These are phyloP conservation scores for Sarcoramphus papa DNA, from an alignment of 2,797 vertebrate species.

Conservation along the genomic window DNA sequence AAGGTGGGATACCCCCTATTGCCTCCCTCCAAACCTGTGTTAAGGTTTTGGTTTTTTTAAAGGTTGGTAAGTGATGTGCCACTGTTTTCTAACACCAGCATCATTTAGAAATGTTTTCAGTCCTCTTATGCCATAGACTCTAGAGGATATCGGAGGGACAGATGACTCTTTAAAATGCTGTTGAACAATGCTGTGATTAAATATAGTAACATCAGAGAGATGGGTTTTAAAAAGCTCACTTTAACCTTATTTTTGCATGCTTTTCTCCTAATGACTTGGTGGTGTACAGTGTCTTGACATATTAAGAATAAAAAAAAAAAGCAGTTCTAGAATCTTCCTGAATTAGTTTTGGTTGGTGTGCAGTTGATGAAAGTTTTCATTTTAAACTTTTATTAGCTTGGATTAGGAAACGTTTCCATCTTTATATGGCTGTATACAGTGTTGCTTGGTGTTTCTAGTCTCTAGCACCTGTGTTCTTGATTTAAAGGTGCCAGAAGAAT, in stretches of 20 bases:
- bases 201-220: neutral
- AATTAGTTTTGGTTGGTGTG: too few relatives aligned
- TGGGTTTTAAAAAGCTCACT: constrained; percentile 43
- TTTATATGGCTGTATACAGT: neutral
- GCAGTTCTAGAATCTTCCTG: neutral
- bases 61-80: constrained; percentile 17
- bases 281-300: neutral
- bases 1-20: neutral
- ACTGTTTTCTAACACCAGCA: too few relatives aligned
- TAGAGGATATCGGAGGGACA: neutral
- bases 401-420: neutral
- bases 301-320: neutral
- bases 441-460: neutral
- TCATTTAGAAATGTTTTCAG: too few relatives aligned
- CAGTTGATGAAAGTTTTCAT: neutral
- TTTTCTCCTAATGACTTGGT: constrained; percentile 22
- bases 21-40: neutral
- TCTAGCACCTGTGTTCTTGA: neutral
- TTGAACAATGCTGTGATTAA: constrained; percentile 47
- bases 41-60: constrained; percentile 32
- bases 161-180: constrained; percentile 48
- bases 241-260: constrained; percentile 26
- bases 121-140: neutral
- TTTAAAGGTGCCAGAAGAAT: neutral
- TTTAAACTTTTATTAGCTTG: neutral